Base-by-base conservation (phyloP, 1,140 invertebrate genomes). In the Apis cerana region DNA sequence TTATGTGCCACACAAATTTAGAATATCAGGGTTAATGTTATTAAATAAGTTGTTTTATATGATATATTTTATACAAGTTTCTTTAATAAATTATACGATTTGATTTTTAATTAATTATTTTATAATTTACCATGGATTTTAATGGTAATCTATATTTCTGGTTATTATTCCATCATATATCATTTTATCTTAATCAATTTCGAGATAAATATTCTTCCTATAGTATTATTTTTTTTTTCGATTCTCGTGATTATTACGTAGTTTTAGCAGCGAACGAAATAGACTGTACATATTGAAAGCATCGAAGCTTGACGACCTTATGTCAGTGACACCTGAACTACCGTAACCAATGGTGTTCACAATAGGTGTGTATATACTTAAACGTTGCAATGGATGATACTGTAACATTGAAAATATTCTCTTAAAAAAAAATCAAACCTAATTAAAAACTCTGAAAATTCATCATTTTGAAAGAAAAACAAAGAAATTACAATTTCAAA, bases 291-390 rank as follows among this genome's bases (percentile, higher is more conserved):
- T 19, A 59, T 62, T 10, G 10, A 58, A 58, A 56, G 50, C 81
- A 77, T 71, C 81, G 81, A 56, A 71, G 81, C 81, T 33, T 77
- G 58, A 78, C 81, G 75, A 82, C 67, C 67, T 71, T 78, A 71
- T 78, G 81, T 82, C 75, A 78, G 58, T 78, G 81, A 50, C 67
- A 71, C 56, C 65, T 77, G 75, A 78, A 56, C 67, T 78, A 71
- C 81, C 81, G 67, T 78, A 75, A 82, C 81, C n/a, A 70, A 71
- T 64, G 48, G 13, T 56, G 27, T 17, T 21, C 21, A 54, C 13
- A 27, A 50, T n/a, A 15, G 17, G 33, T 33, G 50, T 52, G 8
- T 54, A 21, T 17, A 27, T 27, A 43, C 33, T 67, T 13, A 27
- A 80, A 74, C 64, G 33, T 43, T 27, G 10, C 27, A 27, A 62